These are phyloP conservation scores for Bombus pyrosoma DNA, from an alignment of 1,140 invertebrate species.

Conservation along the genomic window DNA sequence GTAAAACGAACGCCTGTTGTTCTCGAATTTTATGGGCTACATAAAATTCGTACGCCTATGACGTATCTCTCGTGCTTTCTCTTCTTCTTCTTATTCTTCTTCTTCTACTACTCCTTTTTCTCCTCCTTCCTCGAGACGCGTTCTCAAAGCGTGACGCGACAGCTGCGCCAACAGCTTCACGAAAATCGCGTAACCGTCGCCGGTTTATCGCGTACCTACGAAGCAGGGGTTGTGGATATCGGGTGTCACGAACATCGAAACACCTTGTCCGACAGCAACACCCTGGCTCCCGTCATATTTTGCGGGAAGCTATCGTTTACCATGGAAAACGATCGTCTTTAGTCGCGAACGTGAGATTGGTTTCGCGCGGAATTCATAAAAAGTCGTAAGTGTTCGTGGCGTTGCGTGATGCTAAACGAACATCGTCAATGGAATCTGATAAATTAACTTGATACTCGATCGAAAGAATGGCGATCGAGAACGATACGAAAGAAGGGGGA, in stretches of 20 bases:
- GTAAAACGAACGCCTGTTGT: neutral
- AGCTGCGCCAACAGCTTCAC: slow-evolving; percentile 51
- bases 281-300: neutral
- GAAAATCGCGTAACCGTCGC: slow-evolving; percentile 51
- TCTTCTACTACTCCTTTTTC: neutral
- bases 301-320: no score
- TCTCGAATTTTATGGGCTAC: neutral
- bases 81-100: slow-evolving; percentile 15
- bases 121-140: slow-evolving; percentile 20
- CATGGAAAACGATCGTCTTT: neutral
- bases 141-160: slow-evolving; percentile 50
- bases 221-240: slow-evolving; percentile 20
- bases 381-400: neutral
- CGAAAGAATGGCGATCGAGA: neutral
- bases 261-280: slow-evolving; percentile 13
- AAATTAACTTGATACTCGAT: neutral
- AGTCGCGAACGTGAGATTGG: neutral
- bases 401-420: neutral
- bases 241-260: slow-evolving; percentile 14
- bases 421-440: neutral
- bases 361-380: neutral
- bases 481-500: neutral
- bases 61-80: slow-evolving; percentile 2
- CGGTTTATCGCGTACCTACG: slow-evolving; percentile 36
- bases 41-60: slow-evolving; percentile 15